Percentiles rank a stretch among this genome's conserved stretches.
These are phyloP conservation scores for Manacus vitellinus DNA, from an alignment of 2,113 vertebrate species.

Conservation along the genomic window DNA sequence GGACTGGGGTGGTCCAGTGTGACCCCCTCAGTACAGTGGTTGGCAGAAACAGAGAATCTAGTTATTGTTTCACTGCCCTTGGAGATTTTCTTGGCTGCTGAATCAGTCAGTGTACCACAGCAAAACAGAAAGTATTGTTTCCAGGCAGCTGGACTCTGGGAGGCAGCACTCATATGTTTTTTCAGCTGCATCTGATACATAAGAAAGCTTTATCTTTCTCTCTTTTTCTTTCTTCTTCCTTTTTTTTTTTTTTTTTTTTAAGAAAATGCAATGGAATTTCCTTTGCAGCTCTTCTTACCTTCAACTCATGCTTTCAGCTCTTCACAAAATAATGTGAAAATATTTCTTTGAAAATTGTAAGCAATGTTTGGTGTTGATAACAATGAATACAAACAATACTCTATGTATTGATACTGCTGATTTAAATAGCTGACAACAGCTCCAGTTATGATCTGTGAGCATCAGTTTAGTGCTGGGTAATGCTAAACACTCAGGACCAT, in stretches of 20 bases:
- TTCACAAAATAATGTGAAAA: neutral
- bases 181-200: constrained; percentile 20
- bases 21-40: fast-evolving
- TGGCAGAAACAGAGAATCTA: neutral
- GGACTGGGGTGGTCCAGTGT: neutral
- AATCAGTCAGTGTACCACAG: neutral
- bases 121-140: neutral
- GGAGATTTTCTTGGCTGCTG: neutral
- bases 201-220: neutral
- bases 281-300: neutral
- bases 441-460: neutral
- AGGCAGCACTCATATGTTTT: constrained; percentile 60
- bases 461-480: neutral
- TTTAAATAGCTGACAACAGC: neutral
- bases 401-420: neutral
- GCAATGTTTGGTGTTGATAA: neutral
- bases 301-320: neutral
- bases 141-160: constrained; percentile 51
- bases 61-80: neutral
- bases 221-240: fast-evolving
- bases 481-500: neutral
- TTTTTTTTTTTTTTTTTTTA: too few species aligned
- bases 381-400: neutral
- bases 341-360: neutral
- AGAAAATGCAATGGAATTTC: neutral